Evolutionary conservation across 2,797 vertebrate species (phyloP).

Genomic region (Callimico goeldii): DNA sequence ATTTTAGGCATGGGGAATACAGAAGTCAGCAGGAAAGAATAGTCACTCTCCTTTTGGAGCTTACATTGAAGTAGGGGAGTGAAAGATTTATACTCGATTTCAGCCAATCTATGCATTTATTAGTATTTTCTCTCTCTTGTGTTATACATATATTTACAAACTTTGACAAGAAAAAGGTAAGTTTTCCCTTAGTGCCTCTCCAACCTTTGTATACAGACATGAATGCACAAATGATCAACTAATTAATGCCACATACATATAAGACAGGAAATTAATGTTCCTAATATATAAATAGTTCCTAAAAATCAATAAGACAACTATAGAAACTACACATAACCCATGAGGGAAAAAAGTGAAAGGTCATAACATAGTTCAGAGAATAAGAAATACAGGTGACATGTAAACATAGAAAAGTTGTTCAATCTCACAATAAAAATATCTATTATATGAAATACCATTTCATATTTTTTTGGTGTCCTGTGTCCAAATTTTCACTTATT

Average conservation of each 20-base stretch:
- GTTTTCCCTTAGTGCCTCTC: neutral
- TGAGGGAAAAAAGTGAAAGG: neutral
- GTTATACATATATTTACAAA: neutral
- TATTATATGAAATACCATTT: neutral
- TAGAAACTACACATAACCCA: neutral
- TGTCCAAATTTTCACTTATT: neutral
- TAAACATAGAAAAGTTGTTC: neutral
- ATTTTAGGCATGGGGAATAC: neutral
- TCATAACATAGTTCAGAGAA: neutral
- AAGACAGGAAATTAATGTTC: neutral
- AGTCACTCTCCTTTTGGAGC: neutral
- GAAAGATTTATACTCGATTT: neutral
- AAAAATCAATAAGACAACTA: slow-evolving; percentile 36
- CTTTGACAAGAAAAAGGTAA: neutral
- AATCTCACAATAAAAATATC: neutral
- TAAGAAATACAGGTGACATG: slow-evolving; percentile 14
- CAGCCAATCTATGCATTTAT: neutral
- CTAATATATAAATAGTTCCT: neutral
- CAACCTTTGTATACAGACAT: neutral
- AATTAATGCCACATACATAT: neutral
- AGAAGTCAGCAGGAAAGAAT: neutral
- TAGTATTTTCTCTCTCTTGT: neutral
- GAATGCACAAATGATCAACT: neutral
- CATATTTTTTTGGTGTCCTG: no score
- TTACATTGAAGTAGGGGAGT: neutral